A percentile compares a stretch with the other conserved stretches of the same genome.
phyloP scores from a whole-genome alignment of 2,113 vertebrate genomes.

The Herpetotheres cachinnans region DNA sequence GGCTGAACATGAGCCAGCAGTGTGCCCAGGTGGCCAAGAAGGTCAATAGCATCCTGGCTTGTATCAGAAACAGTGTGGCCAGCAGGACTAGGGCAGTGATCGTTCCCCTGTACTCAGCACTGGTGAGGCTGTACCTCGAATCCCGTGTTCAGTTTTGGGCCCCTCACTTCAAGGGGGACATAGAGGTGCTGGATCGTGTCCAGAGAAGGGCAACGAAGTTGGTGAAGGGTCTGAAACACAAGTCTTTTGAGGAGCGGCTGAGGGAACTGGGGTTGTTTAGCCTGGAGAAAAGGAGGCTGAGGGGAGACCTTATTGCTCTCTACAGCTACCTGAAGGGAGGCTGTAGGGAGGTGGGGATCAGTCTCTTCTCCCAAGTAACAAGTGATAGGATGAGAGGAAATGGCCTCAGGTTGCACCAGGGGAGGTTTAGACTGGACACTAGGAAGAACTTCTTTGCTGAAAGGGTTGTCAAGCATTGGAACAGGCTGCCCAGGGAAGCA shows the following conservation, averaged over 20 bases:
- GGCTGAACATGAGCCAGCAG: not conserved
- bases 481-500: not conserved
- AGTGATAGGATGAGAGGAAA: accelerated
- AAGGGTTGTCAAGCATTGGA: not conserved
- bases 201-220: not conserved
- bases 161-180: not conserved
- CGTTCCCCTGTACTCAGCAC: accelerated
- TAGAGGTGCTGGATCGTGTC: not conserved
- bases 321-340: not conserved
- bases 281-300: not conserved
- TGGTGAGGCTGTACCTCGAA: not conserved
- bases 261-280: not conserved
- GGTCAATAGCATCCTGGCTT: not conserved
- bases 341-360: accelerated
- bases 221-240: not conserved
- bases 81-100: not conserved
- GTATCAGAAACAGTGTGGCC: not conserved
- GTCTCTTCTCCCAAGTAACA: not conserved
- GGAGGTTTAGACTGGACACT: not conserved
- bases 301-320: not conserved
- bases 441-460: not conserved
- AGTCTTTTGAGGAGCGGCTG: not conserved
- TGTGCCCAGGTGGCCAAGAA: too few relatives aligned
- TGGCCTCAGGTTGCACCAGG: not conserved
- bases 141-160: too few relatives aligned